These are phyloP conservation scores for Ennomos fuscantarius DNA, from an alignment of 2,888 invertebrate genomes.

Conservation along the genomic window DNA sequence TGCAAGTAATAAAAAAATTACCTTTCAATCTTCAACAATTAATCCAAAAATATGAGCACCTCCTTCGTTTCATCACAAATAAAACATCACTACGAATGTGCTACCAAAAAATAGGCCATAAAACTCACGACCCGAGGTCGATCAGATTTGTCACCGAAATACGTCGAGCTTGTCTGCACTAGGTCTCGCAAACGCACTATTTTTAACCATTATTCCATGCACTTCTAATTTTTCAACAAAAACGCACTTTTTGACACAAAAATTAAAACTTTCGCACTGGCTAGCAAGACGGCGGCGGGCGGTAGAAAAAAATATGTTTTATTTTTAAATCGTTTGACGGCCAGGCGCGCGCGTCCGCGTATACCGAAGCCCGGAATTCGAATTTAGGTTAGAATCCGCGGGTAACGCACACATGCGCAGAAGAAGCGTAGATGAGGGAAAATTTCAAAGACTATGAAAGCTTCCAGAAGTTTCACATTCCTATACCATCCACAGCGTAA, in stretches of 20 bases:
- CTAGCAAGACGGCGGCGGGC: slow-evolving; percentile 24
- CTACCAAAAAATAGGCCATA: slow-evolving; percentile 41
- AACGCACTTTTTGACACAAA: slow-evolving; percentile 37
- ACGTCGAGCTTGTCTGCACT: slow-evolving; percentile 53
- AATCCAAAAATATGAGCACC: slow-evolving; percentile 41
- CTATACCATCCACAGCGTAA: too few species aligned
- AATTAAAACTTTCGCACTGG: slow-evolving; percentile 26
- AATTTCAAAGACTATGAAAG: slow-evolving; percentile 58
- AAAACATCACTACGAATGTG: slow-evolving; percentile 42
- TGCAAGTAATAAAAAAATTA: slow-evolving; percentile 4
- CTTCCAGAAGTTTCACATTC: slow-evolving; percentile 14
- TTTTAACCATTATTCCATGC: slow-evolving; percentile 62
- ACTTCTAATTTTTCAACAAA: slow-evolving; percentile 29
- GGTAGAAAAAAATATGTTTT: slow-evolving; percentile 58
- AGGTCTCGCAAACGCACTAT: slow-evolving; percentile 54
- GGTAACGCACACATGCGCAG: slow-evolving; percentile 55
- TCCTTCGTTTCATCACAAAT: slow-evolving; percentile 59
- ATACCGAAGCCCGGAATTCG: slow-evolving; percentile 75
- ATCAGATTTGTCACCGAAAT: slow-evolving; percentile 67
- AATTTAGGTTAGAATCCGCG: slow-evolving; percentile 83
- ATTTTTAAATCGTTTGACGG: slow-evolving; percentile 75
- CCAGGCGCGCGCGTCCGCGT: slow-evolving; percentile 71
- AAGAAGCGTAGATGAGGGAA: slow-evolving; percentile 45
- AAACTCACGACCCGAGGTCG: slow-evolving; percentile 45
- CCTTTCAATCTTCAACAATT: slow-evolving; percentile 18